A percentile compares a stretch with the other conserved stretches of the same genome.
Evolutionary conservation across 2,113 vertebrate genomes (phyloP).

Genomic region (Ageneiosus marmoratus): DNA sequence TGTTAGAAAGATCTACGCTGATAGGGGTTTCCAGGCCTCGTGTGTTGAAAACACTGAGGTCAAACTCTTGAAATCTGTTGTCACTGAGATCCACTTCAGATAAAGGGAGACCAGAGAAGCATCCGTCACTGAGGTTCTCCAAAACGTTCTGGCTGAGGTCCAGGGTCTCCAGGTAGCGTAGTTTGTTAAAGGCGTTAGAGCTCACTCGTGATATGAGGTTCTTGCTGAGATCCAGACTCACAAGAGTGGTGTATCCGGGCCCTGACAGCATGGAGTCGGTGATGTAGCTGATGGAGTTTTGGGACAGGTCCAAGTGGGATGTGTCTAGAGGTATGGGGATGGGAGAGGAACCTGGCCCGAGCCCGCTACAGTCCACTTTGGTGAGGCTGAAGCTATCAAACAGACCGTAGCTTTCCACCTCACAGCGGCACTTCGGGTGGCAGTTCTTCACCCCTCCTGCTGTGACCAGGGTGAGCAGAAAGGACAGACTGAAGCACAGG

Average conservation of each 20-base stretch:
- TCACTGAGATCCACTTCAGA: conserved; percentile 88
- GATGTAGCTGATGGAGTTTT: conserved; percentile 82
- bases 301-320: conserved; percentile 87
- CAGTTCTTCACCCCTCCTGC: conserved; percentile 75
- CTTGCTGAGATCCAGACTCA: conserved; percentile 89
- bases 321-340: conserved; percentile 93
- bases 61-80: conserved; percentile 82
- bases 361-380: conserved; percentile 86
- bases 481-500: conserved; percentile 60
- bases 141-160: conserved; percentile 91
- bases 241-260: conserved; percentile 94
- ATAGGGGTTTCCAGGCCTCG: conserved; percentile 81
- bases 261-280: conserved; percentile 86
- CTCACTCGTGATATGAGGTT: conserved; percentile 82
- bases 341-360: conserved; percentile 80
- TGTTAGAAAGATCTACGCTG: conserved; percentile 86
- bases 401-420: conserved; percentile 93
- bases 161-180: conserved; percentile 91
- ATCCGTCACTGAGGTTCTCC: conserved; percentile 73
- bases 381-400: conserved; percentile 98
- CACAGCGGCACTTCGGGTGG: conserved; percentile 86
- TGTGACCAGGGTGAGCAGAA: conserved; percentile 56
- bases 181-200: conserved; percentile 82
- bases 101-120: conserved; percentile 84
- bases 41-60: conserved; percentile 75